Evolutionary conservation across 92 coral and sea anemone species (phyloP), one percentile per base, ranked within the genome.

Genomic region (Zoanthus sansibaricus): DNA sequence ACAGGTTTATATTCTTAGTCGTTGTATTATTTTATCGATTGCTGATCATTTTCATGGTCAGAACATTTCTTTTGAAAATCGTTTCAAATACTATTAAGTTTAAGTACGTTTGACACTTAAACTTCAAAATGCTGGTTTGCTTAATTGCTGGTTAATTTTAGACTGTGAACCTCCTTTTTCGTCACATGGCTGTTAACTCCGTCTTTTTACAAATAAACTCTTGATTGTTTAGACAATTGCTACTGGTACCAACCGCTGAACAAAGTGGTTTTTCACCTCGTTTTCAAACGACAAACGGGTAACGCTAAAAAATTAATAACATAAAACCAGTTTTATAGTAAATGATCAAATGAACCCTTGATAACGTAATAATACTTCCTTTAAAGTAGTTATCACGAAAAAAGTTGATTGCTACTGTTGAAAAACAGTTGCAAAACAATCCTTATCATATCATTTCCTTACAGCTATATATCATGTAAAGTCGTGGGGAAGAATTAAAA

Each of bases 181-280:
- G 14, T 30, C 25, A 25, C 25, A 25, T 21, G 25, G 16, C 30
- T 13, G 77, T 72, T 72, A 52, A 77, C 4, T 44, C 31, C 8
- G 31, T 37, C 30, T 32, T 14, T 77, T 17, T 6, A 5, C 70
- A 16, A 30, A 56, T 77, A 25, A 18, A 54, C 82, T 25, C 17
- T 16, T 33, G 30, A 77, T 55, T 77, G 82, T 77, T 77, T 12
- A 32, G 48, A 25, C 69, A 31, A n/a, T 32, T 55, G 46, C 48
- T 30, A 56, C 82, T 77, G 82, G 82, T 77, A 77, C 82, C 82
- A 69, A 77, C 82, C 82, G 82, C 82, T 77, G 82, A 42, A 56
- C 82, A 77, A 15, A 77, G 32, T 59, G 12, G 69, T 31, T 32
- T 56, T 67, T 32, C 82, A 77, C 32, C 47, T 54, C 82, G 32